Evolutionary conservation across 2,113 vertebrate genomes (phyloP), one percentile per base, ranked within the genome.

Genomic region (Empidonax traillii): DNA sequence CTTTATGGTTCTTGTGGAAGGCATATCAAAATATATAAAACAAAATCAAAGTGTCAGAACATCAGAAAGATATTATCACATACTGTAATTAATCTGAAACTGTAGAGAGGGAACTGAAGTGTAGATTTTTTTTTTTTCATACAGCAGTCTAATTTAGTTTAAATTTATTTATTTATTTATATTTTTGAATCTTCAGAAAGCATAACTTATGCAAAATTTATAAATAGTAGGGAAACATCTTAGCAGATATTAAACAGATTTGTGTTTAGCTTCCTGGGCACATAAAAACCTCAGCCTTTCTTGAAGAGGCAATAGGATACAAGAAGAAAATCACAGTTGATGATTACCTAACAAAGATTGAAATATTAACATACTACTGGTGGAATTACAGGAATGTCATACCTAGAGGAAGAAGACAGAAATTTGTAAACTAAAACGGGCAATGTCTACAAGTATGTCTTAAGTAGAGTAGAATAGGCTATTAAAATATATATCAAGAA

Each of bases 1-100:
- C 19, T 96, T 80, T 85, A 51, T 2, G 4, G 3, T 23, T 94
- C 83, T 92, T 84, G 12, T 69, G 30, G 95, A 84, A 66, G 8
- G 15, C 35, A 41, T 31, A 85, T 74, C 85, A 93, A 93, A 96
- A n/a, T 27, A 25, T 10, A 85, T 62, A 82, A 93, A 95, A 90
- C 31, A 71, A 94, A 96, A 90, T 79, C 28, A 79, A 89, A 91
- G 21, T 21, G 35, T 89, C 46, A 72, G 25, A 84, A 71, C 10
- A 89, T 84, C 10, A 72, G 52, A 73, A 92, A 65, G 9, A 10
- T 30, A n/a, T 31, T 58, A 37, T 11, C n/a, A 78, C 18, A 83
- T 68, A 11, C 39, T 90, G 85, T 77, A 73, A 92, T 92, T 71
- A 91, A 55, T 51, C 10, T 41, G 79, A 90, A 43, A 93, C 53